Conservation (phyloP, 2,888 invertebrate genomes). For the Phengaris alcon region DNA sequence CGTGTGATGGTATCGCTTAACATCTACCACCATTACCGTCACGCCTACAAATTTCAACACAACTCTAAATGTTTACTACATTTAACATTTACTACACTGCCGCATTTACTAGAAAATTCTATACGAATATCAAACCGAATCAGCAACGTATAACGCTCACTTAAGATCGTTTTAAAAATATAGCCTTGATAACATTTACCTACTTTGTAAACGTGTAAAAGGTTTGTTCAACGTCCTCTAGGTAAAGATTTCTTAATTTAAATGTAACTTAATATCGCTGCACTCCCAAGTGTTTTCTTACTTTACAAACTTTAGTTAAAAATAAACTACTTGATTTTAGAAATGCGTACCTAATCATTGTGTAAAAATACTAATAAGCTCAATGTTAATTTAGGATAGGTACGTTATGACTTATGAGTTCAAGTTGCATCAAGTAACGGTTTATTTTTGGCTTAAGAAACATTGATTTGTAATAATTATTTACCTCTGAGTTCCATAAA, state of each 20-base stretch:
- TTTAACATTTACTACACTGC: not conserved
- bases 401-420: too few relatives aligned
- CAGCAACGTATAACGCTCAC: not conserved
- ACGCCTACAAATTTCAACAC: slow-evolving; percentile 38
- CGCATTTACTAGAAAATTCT: not conserved
- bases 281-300: not conserved
- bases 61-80: slow-evolving; percentile 22
- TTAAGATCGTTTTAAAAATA: not conserved
- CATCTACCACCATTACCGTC: slow-evolving; percentile 39
- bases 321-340: not conserved
- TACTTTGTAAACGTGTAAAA: slow-evolving; percentile 22
- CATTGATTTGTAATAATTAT: too few relatives aligned
- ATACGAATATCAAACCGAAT: not conserved
- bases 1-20: slow-evolving; percentile 36
- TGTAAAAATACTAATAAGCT: too few relatives aligned
- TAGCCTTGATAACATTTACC: slow-evolving; percentile 5
- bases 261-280: slow-evolving; percentile 14
- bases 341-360: too few relatives aligned
- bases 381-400: too few relatives aligned
- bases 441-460: too few relatives aligned
- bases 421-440: too few relatives aligned
- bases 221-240: slow-evolving; percentile 23
- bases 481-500: too few relatives aligned
- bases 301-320: not conserved
- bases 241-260: slow-evolving; percentile 23